A percentile compares a stretch with the other conserved stretches of the same genome.
Evolutionary conservation across 2,888 invertebrate genomes (phyloP).

Genomic region (Parasteatoda lunata): DNA sequence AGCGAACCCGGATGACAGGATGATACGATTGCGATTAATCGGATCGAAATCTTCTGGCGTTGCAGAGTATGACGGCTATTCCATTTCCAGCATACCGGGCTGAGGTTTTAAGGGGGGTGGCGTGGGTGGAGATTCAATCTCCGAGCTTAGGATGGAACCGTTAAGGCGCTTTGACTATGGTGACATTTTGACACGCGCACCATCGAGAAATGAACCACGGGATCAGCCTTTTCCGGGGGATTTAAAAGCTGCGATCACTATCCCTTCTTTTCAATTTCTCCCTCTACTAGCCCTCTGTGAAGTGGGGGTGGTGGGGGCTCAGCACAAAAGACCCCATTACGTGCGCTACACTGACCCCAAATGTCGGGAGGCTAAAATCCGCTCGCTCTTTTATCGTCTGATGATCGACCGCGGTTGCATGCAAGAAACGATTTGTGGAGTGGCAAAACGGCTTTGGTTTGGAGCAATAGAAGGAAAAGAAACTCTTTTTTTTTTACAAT

Average conservation of each 20-base stretch:
- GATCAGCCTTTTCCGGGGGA: conserved; percentile 56
- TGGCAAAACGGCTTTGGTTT: conserved; percentile 20
- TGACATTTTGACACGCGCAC: conserved; percentile 67
- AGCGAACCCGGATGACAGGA: conserved; percentile 60
- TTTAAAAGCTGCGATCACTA: conserved; percentile 30
- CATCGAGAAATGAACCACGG: conserved; percentile 63
- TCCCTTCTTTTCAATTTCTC: conserved; percentile 28
- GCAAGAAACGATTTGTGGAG: conserved; percentile 26
- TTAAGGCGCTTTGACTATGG: conserved; percentile 65
- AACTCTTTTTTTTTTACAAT: neutral
- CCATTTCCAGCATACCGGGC: conserved; percentile 14
- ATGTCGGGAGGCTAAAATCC: conserved; percentile 45
- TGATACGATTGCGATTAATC: conserved; percentile 68
- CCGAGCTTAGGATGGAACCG: conserved; percentile 54
- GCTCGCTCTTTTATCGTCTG: conserved; percentile 60
- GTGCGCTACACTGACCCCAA: conserved; percentile 59
- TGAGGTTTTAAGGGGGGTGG: neutral
- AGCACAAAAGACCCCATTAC: conserved; percentile 63
- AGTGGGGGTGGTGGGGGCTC: no score
- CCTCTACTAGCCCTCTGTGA: neutral
- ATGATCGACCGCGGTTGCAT: conserved; percentile 19
- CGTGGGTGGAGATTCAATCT: conserved; percentile 35
- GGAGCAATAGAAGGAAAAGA: neutral
- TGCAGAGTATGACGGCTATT: conserved; percentile 16
- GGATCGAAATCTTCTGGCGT: conserved; percentile 59